phyloP scores from a whole-genome alignment of 2,113 vertebrate species.

The Tachysurus vachellii region DNA sequence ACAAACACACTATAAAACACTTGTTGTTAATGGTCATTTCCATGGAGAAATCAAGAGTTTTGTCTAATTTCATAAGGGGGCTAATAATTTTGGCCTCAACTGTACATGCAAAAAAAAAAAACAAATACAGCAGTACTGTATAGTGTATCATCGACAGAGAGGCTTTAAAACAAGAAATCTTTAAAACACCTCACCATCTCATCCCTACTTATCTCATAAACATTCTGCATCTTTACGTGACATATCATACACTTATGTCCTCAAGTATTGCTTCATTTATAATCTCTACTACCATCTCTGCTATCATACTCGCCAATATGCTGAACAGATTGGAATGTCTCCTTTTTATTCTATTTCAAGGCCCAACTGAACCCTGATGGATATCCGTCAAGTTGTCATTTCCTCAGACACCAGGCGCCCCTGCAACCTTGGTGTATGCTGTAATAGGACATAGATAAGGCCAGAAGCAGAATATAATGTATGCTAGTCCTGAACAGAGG shows the following conservation, averaged over 20 bases:
- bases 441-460: constrained; percentile 10
- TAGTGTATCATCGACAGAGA: background rate
- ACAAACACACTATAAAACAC: no score
- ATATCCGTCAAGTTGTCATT: background rate
- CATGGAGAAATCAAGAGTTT: no score
- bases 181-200: background rate
- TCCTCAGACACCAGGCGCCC: background rate
- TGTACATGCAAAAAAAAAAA: background rate
- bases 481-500: background rate
- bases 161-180: background rate
- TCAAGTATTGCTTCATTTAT: background rate
- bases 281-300: background rate
- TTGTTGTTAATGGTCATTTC: no score
- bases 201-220: background rate
- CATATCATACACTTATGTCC: background rate
- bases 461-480: constrained; percentile 5
- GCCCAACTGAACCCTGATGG: background rate
- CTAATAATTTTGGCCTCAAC: no score
- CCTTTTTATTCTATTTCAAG: background rate
- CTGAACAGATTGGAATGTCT: background rate
- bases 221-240: background rate
- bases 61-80: no score
- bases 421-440: background rate
- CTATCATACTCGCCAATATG: background rate
- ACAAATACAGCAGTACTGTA: background rate